Conservation (phyloP, 1,140 invertebrate species). For the Coelopa frigida region DNA sequence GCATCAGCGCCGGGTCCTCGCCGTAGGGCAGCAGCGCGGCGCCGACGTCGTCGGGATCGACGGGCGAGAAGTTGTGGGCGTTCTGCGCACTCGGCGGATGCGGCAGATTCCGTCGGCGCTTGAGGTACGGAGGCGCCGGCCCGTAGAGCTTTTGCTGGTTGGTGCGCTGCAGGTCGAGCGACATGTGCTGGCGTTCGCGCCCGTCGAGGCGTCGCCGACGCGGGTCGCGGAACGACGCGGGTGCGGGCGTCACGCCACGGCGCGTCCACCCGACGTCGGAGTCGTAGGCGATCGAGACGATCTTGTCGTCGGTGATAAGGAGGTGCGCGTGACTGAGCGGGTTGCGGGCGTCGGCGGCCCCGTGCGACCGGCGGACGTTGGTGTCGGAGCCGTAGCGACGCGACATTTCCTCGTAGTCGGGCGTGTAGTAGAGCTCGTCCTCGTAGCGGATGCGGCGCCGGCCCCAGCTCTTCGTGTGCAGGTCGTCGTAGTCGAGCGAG, state of each 20-base stretch:
- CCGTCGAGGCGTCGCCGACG: slow-evolving; percentile 21
- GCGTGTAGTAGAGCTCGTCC: slow-evolving; percentile 27
- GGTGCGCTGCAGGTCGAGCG: slow-evolving; percentile 35
- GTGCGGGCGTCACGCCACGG: slow-evolving; percentile 33
- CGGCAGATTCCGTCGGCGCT: slow-evolving; percentile 34
- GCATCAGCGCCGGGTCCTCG: slow-evolving; percentile 10
- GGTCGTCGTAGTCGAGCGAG: slow-evolving; percentile 40
- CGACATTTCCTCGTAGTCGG: slow-evolving; percentile 18
- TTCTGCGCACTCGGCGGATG: slow-evolving; percentile 42
- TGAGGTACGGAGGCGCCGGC: slow-evolving; percentile 33
- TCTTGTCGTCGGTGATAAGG: slow-evolving; percentile 44
- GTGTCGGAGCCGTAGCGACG: slow-evolving; percentile 39
- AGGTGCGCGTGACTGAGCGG: slow-evolving; percentile 44
- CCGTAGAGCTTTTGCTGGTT: slow-evolving; percentile 39
- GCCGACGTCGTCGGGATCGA: slow-evolving; percentile 20
- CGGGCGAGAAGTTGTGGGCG: slow-evolving; percentile 40
- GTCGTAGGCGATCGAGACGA: slow-evolving; percentile 45
- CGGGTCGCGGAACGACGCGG: slow-evolving; percentile 29
- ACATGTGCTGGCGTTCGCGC: slow-evolving; percentile 34
- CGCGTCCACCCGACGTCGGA: slow-evolving; percentile 46
- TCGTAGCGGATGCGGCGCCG: slow-evolving; percentile 38
- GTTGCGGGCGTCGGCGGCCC: slow-evolving; percentile 36
- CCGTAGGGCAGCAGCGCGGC: slow-evolving; percentile 1
- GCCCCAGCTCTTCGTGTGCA: slow-evolving; percentile 40
- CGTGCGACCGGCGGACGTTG: slow-evolving; percentile 41